Percentiles rank a stretch among this genome's conserved stretches.
phyloP scores from a whole-genome alignment of 2,113 vertebrate species.

The Pampusana beccarii region DNA sequence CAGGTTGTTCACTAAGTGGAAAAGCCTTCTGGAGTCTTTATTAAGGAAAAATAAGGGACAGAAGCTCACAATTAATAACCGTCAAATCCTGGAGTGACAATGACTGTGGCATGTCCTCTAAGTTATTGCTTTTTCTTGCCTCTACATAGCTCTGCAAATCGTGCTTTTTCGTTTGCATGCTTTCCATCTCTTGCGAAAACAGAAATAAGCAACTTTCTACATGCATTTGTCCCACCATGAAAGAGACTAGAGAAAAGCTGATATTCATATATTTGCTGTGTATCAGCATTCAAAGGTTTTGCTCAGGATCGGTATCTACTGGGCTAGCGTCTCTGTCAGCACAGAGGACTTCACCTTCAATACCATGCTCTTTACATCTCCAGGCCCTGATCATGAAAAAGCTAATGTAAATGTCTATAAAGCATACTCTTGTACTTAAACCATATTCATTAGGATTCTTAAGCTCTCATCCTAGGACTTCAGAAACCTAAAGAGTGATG shows the following conservation, averaged over 20 bases:
- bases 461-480: background rate
- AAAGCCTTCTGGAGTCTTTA: slow-evolving; percentile 44
- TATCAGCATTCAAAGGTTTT: background rate
- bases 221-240: background rate
- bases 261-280: background rate
- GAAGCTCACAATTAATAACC: slow-evolving; percentile 42
- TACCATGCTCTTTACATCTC: background rate
- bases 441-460: background rate
- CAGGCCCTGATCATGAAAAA: background rate
- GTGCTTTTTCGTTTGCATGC: background rate
- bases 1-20: slow-evolving; percentile 17
- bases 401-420: background rate
- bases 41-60: background rate
- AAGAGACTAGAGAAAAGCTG: background rate
- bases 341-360: background rate
- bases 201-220: background rate
- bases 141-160: background rate
- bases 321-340: background rate
- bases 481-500: background rate
- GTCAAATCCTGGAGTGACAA: slow-evolving; percentile 1
- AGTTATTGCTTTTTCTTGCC: background rate
- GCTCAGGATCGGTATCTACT: background rate
- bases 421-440: background rate
- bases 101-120: background rate
- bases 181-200: background rate